phyloP scores from a whole-genome alignment of 2,113 vertebrate species.

The Gymnocephalus cernua region DNA sequence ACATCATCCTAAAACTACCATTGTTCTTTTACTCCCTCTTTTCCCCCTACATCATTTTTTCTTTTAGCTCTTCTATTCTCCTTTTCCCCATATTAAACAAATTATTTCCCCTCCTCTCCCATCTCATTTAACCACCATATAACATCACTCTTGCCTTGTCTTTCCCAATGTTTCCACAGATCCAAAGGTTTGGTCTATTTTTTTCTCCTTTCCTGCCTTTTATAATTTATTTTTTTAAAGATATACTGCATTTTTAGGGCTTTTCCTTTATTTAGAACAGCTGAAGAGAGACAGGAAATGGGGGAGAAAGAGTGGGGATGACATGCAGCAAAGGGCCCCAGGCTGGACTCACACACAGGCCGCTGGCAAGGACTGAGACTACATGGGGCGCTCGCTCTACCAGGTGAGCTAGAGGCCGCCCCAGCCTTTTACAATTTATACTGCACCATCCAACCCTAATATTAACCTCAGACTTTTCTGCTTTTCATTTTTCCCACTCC shows the following conservation, averaged over 20 bases:
- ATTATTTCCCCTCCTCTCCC: neutral
- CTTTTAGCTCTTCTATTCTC: constrained; percentile 18
- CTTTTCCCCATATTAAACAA: constrained; percentile 12
- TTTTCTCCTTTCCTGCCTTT: neutral
- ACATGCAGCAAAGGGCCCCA: no score
- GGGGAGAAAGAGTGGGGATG: no score
- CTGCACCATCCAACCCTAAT: neutral
- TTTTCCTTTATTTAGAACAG: no score
- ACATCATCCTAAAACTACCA: no score
- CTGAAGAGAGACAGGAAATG: no score
- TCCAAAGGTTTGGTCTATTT: neutral
- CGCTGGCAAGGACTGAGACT: no score
- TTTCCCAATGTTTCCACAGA: neutral
- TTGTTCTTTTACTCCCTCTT: no score
- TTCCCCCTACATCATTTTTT: neutral
- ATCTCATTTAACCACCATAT: constrained; percentile 11
- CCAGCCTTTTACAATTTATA: neutral
- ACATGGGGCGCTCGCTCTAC: no score
- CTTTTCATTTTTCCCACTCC: neutral
- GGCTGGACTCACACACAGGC: no score
- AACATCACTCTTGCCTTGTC: neutral
- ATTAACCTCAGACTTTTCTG: constrained; percentile 11
- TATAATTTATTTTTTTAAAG: no score
- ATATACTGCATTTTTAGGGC: no score
- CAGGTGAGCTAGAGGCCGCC: no score